phyloP scores from a whole-genome alignment of 1,140 invertebrate species.

The Plectrocnemia conspersa region DNA sequence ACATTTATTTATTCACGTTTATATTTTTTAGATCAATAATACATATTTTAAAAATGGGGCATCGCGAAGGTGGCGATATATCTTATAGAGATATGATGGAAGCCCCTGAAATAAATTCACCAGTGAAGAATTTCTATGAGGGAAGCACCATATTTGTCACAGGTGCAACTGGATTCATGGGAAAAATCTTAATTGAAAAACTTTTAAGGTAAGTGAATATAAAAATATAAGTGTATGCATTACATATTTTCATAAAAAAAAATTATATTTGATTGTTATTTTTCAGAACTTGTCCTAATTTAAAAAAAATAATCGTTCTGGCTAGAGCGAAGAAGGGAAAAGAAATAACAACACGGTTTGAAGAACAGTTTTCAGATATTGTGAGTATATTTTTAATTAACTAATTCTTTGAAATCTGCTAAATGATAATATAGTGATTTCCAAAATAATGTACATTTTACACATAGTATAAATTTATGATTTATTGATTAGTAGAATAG shows the following conservation, averaged over 20 bases:
- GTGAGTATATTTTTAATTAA: constrained; percentile 45
- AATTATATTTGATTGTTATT: constrained; percentile 18
- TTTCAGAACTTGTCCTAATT: constrained; percentile 61
- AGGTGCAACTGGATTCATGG: constrained; percentile 78
- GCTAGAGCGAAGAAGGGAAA: constrained; percentile 67
- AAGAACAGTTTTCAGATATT: constrained; percentile 53
- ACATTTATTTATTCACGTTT: no score
- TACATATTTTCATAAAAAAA: not conserved
- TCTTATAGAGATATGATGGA: constrained; percentile 39
- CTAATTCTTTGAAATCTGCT: no score
- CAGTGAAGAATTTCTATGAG: constrained; percentile 47
- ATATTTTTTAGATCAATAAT: no score
- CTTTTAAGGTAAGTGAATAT: constrained; percentile 54
- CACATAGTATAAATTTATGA: no score
- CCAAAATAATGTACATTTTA: no score
- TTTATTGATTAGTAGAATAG: no score
- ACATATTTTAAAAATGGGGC: no score
- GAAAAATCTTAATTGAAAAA: constrained; percentile 83
- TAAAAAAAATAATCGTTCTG: constrained; percentile 63
- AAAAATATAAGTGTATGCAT: not conserved
- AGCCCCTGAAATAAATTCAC: constrained; percentile 36
- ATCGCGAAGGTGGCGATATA: constrained; percentile 39
- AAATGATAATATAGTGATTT: no score
- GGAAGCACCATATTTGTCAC: constrained; percentile 54
- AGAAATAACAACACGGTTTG: constrained; percentile 51